Evolutionary conservation across 1,140 invertebrate genomes (phyloP).

Genomic region (Berghia stephanieae): DNA sequence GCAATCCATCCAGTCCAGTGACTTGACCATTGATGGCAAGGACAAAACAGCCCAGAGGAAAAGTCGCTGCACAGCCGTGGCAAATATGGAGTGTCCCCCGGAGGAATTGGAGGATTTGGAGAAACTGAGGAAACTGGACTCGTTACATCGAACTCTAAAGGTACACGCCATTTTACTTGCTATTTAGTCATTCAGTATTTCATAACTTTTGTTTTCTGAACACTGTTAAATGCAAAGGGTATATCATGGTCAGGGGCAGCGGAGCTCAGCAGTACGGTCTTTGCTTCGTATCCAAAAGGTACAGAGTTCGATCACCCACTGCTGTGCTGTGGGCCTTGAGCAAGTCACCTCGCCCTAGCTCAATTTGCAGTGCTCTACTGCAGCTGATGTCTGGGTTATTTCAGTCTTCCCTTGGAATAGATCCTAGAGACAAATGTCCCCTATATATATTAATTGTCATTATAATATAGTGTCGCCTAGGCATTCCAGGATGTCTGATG

Average conservation of each 20-base stretch:
- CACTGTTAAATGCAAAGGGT: not conserved
- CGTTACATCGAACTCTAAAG: slow-evolving; percentile 56
- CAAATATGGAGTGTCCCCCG: slow-evolving; percentile 8
- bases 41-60: slow-evolving; percentile 45
- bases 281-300: not conserved
- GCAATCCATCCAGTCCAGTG: slow-evolving; percentile 43
- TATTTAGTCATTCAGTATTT: not conserved
- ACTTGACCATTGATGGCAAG: slow-evolving; percentile 57
- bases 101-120: slow-evolving; percentile 38
- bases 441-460: too few species aligned
- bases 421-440: too few species aligned
- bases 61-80: slow-evolving; percentile 36
- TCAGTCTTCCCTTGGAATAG: too few species aligned
- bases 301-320: too few species aligned
- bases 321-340: too few species aligned
- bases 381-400: too few species aligned
- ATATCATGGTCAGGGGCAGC: not conserved
- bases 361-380: too few species aligned
- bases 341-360: too few species aligned
- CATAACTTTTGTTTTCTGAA: not conserved
- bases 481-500: too few species aligned
- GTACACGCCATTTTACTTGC: slow-evolving; percentile 33
- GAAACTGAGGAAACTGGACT: slow-evolving; percentile 47
- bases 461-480: too few species aligned
- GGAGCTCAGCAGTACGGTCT: not conserved